phyloP scores from a whole-genome alignment of 2,797 vertebrate species.

The Garrulus glandarius region DNA sequence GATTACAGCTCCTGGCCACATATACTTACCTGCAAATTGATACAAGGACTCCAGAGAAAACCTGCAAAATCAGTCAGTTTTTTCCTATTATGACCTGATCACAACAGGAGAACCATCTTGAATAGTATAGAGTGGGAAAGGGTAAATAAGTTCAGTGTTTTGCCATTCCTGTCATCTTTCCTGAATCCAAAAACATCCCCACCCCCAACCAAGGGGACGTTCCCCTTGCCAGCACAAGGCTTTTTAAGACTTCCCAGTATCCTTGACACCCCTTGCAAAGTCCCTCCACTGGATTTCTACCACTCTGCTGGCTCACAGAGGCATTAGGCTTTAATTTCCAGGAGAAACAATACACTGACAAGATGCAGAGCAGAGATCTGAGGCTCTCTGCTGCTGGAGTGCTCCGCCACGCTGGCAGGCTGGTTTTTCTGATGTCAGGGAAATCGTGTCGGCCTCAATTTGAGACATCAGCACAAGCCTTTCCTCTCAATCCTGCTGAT shows the following conservation, averaged over 20 bases:
- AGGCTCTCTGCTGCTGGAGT: background rate
- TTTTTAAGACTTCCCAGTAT: background rate
- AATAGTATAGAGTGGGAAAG: background rate
- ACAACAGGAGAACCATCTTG: background rate
- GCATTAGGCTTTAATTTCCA: constrained; percentile 15
- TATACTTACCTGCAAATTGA: background rate
- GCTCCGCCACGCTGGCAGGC: background rate
- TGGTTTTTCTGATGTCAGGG: constrained; percentile 44
- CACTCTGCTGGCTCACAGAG: background rate
- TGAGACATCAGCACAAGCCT: constrained; percentile 60
- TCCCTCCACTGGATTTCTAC: background rate
- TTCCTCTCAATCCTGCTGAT: constrained; percentile 67
- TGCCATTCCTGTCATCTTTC: background rate
- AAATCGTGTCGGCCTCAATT: constrained; percentile 46
- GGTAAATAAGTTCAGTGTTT: background rate
- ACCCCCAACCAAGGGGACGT: background rate
- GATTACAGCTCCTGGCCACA: background rate
- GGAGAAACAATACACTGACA: background rate
- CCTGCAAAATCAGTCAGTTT: background rate
- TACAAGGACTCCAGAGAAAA: background rate
- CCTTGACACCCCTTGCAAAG: background rate
- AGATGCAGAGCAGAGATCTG: constrained; percentile 45
- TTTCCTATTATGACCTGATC: background rate
- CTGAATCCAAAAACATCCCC: background rate
- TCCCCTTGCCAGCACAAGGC: background rate